Conservation (phyloP, 2,888 invertebrate genomes). For the Lasioglossum vierecki region DNA sequence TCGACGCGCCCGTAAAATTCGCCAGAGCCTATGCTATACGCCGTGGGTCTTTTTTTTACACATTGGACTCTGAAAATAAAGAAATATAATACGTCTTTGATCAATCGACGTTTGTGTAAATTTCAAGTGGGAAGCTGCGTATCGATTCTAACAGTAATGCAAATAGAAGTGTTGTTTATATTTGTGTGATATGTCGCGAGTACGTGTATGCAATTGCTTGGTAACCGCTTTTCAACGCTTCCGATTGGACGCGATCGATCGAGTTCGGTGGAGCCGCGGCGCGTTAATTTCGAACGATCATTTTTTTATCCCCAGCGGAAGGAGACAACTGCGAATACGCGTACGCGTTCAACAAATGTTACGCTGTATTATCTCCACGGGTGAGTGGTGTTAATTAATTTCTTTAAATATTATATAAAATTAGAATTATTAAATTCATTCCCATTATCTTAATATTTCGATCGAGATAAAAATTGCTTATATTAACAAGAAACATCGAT, state of each 20-base stretch:
- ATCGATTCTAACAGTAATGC: neutral
- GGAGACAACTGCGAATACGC: constrained; percentile 81
- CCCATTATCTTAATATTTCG: too few species aligned
- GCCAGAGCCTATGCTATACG: neutral
- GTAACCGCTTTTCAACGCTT: neutral
- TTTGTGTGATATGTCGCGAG: neutral
- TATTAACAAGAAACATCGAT: too few species aligned
- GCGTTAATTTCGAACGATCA: constrained; percentile 1
- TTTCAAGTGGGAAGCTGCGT: too few species aligned
- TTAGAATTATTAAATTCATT: too few species aligned
- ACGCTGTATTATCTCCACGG: constrained; percentile 77
- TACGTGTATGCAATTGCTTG: neutral
- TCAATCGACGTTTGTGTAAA: too few species aligned
- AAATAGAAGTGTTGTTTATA: neutral
- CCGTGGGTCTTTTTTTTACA: neutral
- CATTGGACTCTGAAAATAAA: neutral
- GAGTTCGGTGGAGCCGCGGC: neutral
- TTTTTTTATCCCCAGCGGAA: constrained; percentile 69
- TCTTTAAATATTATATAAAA: too few species aligned
- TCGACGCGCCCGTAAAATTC: constrained; percentile 29
- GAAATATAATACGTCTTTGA: neutral
- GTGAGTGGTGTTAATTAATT: constrained; percentile 63
- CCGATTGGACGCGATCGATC: constrained; percentile 60
- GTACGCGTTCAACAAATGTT: constrained; percentile 81
- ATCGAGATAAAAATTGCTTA: too few species aligned